phyloP scores from a whole-genome alignment of 2,888 invertebrate species.

The Sinotaia quadrata region DNA sequence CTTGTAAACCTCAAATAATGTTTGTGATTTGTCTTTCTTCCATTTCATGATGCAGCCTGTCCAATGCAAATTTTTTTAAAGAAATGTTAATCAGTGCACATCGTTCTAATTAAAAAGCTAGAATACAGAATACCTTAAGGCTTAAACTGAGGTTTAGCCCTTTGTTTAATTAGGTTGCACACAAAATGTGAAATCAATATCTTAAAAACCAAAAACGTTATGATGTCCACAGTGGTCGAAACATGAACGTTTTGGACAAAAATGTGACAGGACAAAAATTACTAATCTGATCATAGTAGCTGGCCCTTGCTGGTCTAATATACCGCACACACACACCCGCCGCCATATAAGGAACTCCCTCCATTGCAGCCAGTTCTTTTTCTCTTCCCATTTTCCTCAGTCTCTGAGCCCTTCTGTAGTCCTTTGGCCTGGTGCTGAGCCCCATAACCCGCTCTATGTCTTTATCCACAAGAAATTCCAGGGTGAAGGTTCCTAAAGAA shows the following conservation, averaged over 20 bases:
- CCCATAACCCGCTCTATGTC: not conserved
- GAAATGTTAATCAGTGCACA: too few relatives aligned
- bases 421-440: conserved; percentile 6
- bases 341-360: not conserved
- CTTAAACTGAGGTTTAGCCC: not conserved
- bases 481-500: not conserved
- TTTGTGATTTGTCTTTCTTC: not conserved
- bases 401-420: conserved; percentile 15
- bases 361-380: conserved; percentile 3
- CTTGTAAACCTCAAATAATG: not conserved
- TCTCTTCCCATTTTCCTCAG: conserved; percentile 12
- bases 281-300: not conserved
- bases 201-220: conserved; percentile 21
- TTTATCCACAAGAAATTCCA: not conserved
- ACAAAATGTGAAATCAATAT: conserved; percentile 23
- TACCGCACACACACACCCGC: too few relatives aligned
- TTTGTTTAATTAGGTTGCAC: conserved; percentile 8
- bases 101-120: not conserved
- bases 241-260: conserved; percentile 3
- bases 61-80: not conserved
- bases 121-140: too few relatives aligned
- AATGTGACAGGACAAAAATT: not conserved
- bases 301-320: not conserved
- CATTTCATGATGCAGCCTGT: not conserved
- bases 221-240: not conserved